Evolutionary conservation across 2,888 invertebrate genomes (phyloP), one percentile per base, ranked within the genome.

Genomic region (Leptopilina drosophilae): DNA sequence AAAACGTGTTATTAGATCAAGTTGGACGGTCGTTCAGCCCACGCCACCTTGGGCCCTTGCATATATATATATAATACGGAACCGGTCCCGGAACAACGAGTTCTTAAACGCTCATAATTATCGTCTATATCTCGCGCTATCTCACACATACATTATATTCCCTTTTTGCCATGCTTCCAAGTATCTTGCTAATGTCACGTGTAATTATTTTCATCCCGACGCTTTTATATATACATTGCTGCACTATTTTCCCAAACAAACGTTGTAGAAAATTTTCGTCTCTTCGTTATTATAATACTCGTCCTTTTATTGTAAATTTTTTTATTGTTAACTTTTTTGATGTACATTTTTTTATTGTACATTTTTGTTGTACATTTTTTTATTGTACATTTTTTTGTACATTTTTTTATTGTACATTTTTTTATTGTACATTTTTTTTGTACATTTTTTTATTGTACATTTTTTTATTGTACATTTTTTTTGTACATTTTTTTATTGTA

Each of bases 1-100:
- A 84, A 86, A 88, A 88, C 88, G 84, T 89, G 87, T 89, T 88
- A 89, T 89, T 89, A 89, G 87, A 89, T 87, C 86, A 88, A 86
- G 82, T 76, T 62, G 59, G 14, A n/a, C 59, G 62, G 20, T 62
- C 62, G 62, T 62, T 62, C 88, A 80, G 85, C 89, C 89, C 88
- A 89, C 89, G 88, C 88, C 84, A 80, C 78, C 81, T 81, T 82
- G 81, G 78, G 81, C 82, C 78, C 80, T 78, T 82, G 82, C 20
- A 33, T 33, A 33, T 83, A 6, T 42, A 42, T 42, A 12, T 49
- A 49, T 9, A 9, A 49, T 42, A 42, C 83, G 83, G 33, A 84
- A 84, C 80, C 82, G 77, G 83, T 78, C 76, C 78, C 77, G 80
- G 78, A 80, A 83, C 81, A 81, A 80, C 81, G 82, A 85, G 82